Evolutionary conservation across 2,888 invertebrate species (phyloP), one percentile per base, ranked within the genome.

Genomic region (Liodrosophila aerea): DNA sequence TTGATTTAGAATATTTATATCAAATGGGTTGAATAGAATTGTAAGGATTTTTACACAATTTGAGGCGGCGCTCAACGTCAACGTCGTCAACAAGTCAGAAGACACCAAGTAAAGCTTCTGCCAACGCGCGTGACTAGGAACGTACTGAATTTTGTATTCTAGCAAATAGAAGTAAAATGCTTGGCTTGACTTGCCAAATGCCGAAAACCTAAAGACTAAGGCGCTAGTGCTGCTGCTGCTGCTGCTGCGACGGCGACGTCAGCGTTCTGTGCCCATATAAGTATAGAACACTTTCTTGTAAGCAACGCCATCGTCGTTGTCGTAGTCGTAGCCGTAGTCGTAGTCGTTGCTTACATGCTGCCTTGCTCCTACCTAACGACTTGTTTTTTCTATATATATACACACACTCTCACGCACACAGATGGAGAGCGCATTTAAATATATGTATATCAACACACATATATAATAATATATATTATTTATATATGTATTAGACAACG

Each of bases 61-160:
- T 68, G 54, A 70, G 73, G 66, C 73, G 85, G 64, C 84, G n/a
- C 64, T 63, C 64, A 13, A 41, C 62, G 76, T 73, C 83, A 80
- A 80, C 73, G 76, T 62, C 56, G 68, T 49, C 9, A 34, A 12
- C 9, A 34, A 50, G 57, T 63, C 52, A 61, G 74, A 71, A 77
- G 78, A 80, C 84, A 83, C 84, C 74, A 84, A 86, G 85, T 68
- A 84, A 83, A 78, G 85, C 85, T 80, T 78, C 86, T 82, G 80
- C 76, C 87, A 86, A 81, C 87, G 83, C 82, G 87, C 71, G 87
- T 80, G 87, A 87, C 87, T 86, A 76, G 76, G 76, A 87, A 86
- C 86, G 86, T 75, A 87, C 86, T 87, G 85, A 87, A 87, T 81
- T 76, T 85, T 73, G 83, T 73, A 76, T 77, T 76, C 68, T 69